A percentile compares a stretch with the other conserved stretches of the same genome.
Conservation (phyloP, 2,113 vertebrate genomes). For the Emydura subglobosa region DNA sequence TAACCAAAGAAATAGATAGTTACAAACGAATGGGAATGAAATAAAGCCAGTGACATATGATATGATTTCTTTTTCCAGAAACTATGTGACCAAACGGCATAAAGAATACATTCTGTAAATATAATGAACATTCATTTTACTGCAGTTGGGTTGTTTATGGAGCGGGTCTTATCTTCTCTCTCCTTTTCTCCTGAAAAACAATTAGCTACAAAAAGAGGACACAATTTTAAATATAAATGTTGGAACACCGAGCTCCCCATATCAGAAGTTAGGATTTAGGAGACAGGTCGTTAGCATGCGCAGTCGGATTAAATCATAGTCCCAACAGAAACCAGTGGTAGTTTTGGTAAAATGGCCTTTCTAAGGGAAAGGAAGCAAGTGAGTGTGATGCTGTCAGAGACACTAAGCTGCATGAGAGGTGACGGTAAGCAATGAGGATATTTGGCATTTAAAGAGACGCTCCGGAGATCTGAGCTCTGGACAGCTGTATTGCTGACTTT, state of each 20-base stretch:
- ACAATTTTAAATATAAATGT: not conserved
- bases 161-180: not conserved
- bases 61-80: not conserved
- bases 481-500: not conserved
- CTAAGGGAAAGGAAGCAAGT: not conserved
- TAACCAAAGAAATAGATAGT: not conserved
- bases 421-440: not conserved
- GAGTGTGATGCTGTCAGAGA: not conserved
- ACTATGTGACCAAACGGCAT: not conserved
- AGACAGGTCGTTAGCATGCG: fast-evolving
- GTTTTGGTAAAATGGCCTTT: not conserved
- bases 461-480: not conserved
- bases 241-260: not conserved
- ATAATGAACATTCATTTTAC: not conserved
- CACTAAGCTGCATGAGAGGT: fast-evolving
- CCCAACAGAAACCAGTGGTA: not conserved
- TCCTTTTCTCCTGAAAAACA: not conserved
- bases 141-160: not conserved
- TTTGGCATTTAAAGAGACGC: not conserved
- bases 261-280: not conserved
- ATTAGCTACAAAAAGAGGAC: not conserved
- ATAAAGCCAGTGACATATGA: not conserved
- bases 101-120: slow-evolving; percentile 24
- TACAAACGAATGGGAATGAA: not conserved
- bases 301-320: not conserved